Percentiles rank a stretch among this genome's conserved stretches.
Evolutionary conservation across 2,113 vertebrate genomes (phyloP).

Genomic region (Ondatra zibethicus): DNA sequence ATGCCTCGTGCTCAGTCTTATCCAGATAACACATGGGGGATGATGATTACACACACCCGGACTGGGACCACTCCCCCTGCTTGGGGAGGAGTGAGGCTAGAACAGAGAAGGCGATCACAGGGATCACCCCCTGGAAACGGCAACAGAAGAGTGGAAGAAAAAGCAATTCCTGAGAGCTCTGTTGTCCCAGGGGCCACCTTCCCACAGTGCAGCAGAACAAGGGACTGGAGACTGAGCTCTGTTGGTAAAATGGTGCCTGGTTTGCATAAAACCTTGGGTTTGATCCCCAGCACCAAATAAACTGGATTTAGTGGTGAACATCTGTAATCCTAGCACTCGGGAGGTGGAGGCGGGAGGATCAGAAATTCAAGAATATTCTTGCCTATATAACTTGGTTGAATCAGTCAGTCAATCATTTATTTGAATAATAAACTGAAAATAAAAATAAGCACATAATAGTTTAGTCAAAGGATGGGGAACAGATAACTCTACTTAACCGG

Average conservation of each 20-base stretch:
- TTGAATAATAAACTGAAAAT: background rate
- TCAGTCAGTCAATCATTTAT: background rate
- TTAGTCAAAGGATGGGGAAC: background rate
- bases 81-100: background rate
- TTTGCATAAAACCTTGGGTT: background rate
- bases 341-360: no score
- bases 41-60: no score
- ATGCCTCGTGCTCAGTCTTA: no score
- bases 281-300: background rate
- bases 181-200: background rate
- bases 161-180: background rate
- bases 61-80: no score
- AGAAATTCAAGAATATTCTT: background rate
- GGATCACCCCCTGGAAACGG: background rate
- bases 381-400: background rate
- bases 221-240: background rate
- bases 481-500: background rate
- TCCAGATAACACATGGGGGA: no score
- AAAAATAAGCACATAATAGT: background rate
- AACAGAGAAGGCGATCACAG: background rate
- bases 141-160: background rate
- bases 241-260: background rate
- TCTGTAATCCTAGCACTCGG: background rate
- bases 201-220: background rate
- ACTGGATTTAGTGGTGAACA: no score